These are phyloP conservation scores for Thysanoteuthis rhombus DNA, from an alignment of 2,888 invertebrate species.

Conservation along the genomic window DNA sequence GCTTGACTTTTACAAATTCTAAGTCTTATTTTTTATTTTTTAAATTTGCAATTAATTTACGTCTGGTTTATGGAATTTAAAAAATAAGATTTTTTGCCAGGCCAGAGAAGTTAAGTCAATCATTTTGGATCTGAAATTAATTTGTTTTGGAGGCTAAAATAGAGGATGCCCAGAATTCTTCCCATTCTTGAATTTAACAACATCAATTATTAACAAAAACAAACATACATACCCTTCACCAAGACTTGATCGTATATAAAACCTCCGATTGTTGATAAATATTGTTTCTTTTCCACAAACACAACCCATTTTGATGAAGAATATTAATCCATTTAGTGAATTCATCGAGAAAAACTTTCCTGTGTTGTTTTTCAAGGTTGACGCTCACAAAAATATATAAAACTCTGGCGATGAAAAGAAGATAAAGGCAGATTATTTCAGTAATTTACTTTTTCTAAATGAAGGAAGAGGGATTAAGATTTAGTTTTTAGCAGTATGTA, in stretches of 20 bases:
- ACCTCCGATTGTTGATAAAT: slow-evolving; percentile 77
- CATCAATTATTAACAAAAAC: background rate
- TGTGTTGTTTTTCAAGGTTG: background rate
- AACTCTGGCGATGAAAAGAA: background rate
- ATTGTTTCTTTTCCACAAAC: slow-evolving; percentile 80
- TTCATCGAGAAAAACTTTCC: slow-evolving; percentile 39
- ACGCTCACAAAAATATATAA: background rate
- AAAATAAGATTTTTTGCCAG: too few relatives aligned
- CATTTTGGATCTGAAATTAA: too few relatives aligned
- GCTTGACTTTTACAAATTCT: too few relatives aligned
- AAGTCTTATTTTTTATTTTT: too few relatives aligned
- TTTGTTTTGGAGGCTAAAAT: too few relatives aligned
- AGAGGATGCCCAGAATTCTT: background rate
- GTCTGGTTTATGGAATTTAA: too few relatives aligned
- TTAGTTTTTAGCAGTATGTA: too few relatives aligned
- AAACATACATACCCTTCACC: slow-evolving; percentile 77
- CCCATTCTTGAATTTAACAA: background rate
- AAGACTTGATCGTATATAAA: slow-evolving; percentile 76
- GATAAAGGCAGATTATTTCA: background rate
- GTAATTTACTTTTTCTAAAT: too few relatives aligned
- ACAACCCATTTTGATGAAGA: slow-evolving; percentile 71
- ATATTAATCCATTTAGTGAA: slow-evolving; percentile 37
- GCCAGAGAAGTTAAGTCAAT: too few relatives aligned
- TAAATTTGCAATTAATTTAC: too few relatives aligned
- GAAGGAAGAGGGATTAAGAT: too few relatives aligned